Conservation (phyloP, 2,888 invertebrate genomes). For the Cetonia aurata region DNA sequence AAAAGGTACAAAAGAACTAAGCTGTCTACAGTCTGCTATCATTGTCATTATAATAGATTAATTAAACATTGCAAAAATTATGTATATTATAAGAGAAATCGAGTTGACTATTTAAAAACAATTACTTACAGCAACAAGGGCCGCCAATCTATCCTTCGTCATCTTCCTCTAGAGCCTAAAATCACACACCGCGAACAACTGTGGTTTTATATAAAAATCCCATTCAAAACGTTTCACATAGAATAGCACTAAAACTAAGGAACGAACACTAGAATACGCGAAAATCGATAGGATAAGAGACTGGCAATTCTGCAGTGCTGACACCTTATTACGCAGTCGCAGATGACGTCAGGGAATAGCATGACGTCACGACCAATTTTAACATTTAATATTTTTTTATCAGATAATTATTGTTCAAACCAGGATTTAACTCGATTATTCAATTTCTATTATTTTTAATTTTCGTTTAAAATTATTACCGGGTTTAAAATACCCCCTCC, state of each 20-base stretch:
- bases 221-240: constrained; percentile 82
- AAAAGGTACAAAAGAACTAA: too few species aligned
- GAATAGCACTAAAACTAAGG: constrained; percentile 80
- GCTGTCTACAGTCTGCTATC: too few species aligned
- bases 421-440: constrained; percentile 25
- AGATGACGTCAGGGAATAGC: constrained; percentile 61
- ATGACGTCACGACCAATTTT: constrained; percentile 61
- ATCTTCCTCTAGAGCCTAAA: constrained; percentile 73
- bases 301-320: constrained; percentile 74
- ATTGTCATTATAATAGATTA: constrained; percentile 10
- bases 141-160: constrained; percentile 98
- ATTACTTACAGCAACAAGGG: constrained; percentile 89
- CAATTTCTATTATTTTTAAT: constrained; percentile 43
- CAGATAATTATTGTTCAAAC: constrained; percentile 47
- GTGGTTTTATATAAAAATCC: constrained; percentile 79
- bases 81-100: constrained; percentile 28
- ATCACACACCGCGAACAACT: constrained; percentile 78
- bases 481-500: constrained; percentile 28
- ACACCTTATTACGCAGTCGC: constrained; percentile 68
- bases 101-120: constrained; percentile 48
- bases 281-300: constrained; percentile 85
- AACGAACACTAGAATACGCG: constrained; percentile 75
- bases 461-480: constrained; percentile 7
- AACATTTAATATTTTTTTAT: constrained; percentile 49
- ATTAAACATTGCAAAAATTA: constrained; percentile 6